A percentile compares a stretch with the other conserved stretches of the same genome.
phyloP scores from a whole-genome alignment of 64 coral and sea anemone species.

The Orbicella faveolata region DNA sequence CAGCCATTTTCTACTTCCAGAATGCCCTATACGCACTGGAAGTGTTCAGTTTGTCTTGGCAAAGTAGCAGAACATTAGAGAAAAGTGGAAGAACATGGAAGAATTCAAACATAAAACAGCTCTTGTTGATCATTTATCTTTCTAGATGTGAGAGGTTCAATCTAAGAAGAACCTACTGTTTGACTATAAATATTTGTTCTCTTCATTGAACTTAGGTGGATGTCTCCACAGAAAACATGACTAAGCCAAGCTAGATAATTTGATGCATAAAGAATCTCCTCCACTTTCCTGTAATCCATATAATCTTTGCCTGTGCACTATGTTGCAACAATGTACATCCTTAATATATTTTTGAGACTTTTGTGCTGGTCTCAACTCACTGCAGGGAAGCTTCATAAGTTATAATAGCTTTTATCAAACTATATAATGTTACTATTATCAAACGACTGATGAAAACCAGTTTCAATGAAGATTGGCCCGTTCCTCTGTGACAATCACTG shows the following conservation, averaged over 20 bases:
- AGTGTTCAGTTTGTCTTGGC: too few species aligned
- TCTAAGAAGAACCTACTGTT: not conserved
- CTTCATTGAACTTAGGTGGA: not conserved
- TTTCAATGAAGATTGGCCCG: not conserved
- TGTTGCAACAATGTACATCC: too few species aligned
- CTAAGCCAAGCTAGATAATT: not conserved
- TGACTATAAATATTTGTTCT: not conserved
- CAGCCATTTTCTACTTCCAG: too few species aligned
- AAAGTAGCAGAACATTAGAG: not conserved
- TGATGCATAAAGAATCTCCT: too few species aligned
- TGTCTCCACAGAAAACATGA: not conserved
- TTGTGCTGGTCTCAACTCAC: not conserved
- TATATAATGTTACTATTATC: not conserved
- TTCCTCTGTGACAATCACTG: not conserved
- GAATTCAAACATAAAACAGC: not conserved
- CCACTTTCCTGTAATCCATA: too few species aligned
- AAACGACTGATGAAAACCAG: constrained; percentile 1
- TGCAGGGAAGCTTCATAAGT: not conserved
- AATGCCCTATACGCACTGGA: too few species aligned
- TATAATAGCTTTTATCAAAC: constrained; percentile 13
- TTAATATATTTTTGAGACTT: not conserved
- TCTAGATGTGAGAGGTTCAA: not conserved
- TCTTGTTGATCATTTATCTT: not conserved
- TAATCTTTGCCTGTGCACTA: too few species aligned
- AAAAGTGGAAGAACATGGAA: not conserved